phyloP scores from a whole-genome alignment of 2,113 vertebrate species.

The Oriolus oriolus region DNA sequence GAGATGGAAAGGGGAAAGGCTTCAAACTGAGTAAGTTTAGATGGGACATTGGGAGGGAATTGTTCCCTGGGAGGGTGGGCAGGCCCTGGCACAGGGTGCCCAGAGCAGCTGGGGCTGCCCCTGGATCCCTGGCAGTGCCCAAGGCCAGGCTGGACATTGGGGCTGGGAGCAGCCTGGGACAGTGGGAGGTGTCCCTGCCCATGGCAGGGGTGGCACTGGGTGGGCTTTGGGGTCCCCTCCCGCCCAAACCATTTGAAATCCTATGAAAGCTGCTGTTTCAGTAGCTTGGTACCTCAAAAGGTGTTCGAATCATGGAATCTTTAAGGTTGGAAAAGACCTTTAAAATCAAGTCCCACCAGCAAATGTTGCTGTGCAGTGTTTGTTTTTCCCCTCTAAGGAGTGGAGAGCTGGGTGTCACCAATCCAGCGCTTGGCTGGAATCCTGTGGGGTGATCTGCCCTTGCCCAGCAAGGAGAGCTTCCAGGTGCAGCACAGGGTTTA shows the following conservation, averaged over 20 bases:
- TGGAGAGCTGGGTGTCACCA: neutral
- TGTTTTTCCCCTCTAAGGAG: rapidly evolving
- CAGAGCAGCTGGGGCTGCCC: neutral
- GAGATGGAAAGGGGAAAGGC: neutral
- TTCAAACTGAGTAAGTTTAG: neutral
- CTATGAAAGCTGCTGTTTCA: neutral
- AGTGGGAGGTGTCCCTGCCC: neutral
- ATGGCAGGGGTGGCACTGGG: rapidly evolving
- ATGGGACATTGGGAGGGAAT: neutral
- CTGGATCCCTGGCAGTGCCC: neutral
- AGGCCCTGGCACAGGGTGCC: neutral
- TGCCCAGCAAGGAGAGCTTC: neutral
- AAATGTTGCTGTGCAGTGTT: neutral
- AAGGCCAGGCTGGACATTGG: neutral
- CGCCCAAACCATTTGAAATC: rapidly evolving
- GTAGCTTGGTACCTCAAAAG: neutral
- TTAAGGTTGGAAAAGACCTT: neutral
- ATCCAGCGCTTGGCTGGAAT: rapidly evolving
- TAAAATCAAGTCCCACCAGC: neutral
- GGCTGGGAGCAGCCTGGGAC: neutral
- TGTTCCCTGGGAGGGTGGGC: neutral
- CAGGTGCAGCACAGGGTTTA: neutral
- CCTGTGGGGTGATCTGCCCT: neutral
- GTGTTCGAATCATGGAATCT: rapidly evolving
- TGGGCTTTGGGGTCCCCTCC: rapidly evolving